Conservation (phyloP, 2,888 invertebrate species). For the Drosophila putrida region DNA sequence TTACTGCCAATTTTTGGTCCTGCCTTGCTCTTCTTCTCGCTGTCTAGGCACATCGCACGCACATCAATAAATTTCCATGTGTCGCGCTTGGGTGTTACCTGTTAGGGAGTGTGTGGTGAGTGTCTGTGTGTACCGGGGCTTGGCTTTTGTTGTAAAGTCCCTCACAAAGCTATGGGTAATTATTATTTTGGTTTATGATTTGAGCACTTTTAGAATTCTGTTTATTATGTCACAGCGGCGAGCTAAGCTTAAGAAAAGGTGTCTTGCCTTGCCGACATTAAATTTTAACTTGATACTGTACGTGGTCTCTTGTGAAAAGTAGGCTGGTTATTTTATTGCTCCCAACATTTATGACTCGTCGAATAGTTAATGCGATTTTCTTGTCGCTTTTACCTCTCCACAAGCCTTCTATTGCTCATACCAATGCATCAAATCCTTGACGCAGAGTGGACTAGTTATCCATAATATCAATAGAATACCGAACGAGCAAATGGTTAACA, state of each 20-base stretch:
- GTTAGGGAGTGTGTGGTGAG: conserved; percentile 1
- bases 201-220: conserved; percentile 70
- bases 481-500: not conserved
- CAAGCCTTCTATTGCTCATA: not conserved
- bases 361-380: conserved; percentile 76
- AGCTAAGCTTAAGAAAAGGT: conserved; percentile 61
- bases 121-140: conserved; percentile 28
- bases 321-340: conserved; percentile 71
- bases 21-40: conserved; percentile 33
- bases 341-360: conserved; percentile 59
- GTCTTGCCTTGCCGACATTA: conserved; percentile 59
- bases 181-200: conserved; percentile 81
- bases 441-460: conserved; percentile 45
- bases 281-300: conserved; percentile 65
- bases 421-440: conserved; percentile 25
- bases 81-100: conserved; percentile 42
- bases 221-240: conserved; percentile 65
- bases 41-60: conserved; percentile 71
- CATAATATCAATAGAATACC: conserved; percentile 28
- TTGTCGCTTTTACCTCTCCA: conserved; percentile 47
- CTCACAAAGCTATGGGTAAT: conserved; percentile 74
- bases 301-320: conserved; percentile 45
- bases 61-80: conserved; percentile 77
- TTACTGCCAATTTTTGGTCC: conserved; percentile 44
- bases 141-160: conserved; percentile 68